phyloP scores from a whole-genome alignment of 2,797 vertebrate genomes.

The Lithobates pipiens region DNA sequence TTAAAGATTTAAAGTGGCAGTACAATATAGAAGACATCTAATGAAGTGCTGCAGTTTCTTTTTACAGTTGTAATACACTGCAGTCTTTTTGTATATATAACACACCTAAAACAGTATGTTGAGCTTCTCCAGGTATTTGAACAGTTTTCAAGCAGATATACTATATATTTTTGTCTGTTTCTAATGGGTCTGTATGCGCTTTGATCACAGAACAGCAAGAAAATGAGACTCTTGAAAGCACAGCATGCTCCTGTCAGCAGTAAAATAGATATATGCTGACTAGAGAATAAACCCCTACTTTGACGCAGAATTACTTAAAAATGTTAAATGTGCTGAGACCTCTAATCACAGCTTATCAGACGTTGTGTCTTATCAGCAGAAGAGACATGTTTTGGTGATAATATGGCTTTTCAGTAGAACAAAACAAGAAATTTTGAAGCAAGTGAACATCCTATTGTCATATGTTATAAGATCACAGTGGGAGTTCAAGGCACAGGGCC shows the following conservation, averaged over 20 bases:
- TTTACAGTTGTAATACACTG: no score
- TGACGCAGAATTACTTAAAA: constrained; percentile 1
- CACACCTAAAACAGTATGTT: background rate
- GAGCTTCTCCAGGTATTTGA: background rate
- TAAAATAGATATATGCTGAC: background rate
- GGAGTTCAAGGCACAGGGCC: background rate
- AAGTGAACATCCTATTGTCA: background rate
- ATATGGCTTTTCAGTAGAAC: background rate
- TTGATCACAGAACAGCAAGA: constrained; percentile 10
- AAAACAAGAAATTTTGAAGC: background rate
- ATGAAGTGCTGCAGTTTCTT: no score
- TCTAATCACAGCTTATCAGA: constrained; percentile 10
- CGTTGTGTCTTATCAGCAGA: background rate
- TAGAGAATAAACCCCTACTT: background rate
- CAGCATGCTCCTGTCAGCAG: constrained; percentile 17
- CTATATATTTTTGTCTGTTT: background rate
- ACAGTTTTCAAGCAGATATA: background rate
- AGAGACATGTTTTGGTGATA: background rate
- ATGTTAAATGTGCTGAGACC: background rate
- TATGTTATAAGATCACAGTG: background rate
- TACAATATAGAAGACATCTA: no score
- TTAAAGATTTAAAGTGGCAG: no score
- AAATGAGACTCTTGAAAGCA: constrained; percentile 14
- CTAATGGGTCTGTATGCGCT: background rate
- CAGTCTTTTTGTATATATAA: background rate